Base-by-base conservation (phyloP, 2,888 invertebrate genomes). In the Endotricha flammealis region DNA sequence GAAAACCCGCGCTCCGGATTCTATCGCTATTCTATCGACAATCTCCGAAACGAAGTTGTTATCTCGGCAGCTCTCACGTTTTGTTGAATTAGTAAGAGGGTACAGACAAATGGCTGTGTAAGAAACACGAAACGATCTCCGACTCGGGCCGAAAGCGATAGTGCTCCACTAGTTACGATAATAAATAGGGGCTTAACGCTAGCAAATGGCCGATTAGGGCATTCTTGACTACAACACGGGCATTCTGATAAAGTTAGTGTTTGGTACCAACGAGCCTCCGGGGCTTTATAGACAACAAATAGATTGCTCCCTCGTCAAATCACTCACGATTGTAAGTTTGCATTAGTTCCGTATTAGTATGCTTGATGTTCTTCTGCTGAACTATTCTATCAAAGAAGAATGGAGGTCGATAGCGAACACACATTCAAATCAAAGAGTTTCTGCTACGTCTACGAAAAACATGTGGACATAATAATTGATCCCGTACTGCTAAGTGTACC, bases 21-120 rank as follows among this genome's bases (percentile, higher is more conserved):
- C 45, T 44, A 55, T 51, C 47, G 50, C 63, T 51, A 60, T 64
- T 54, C 59, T 57, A 66, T 66, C 60, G 63, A 58, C 64, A 65
- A 69, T 72, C 58, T 64, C 58, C 56, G 57, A 50, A 60, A 62
- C 59, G 53, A 63, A 68, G 54, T 64, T 66, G 73, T 76, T 76
- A 77, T 77, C 74, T 74, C 54, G 56, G 54, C 55, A 56, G 57
- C 60, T 59, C 57, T 65, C 65, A 61, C 71, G 67, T 76, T 75
- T 70, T 66, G 72, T 77, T 79, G 74, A 79, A 79, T 79, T 76
- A 77, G 74, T 79, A 68, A 77, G 67, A 75, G 75, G 77, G 75
- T 76, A 60, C 63, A 70, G 64, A 79, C 66, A 74, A 76, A 76
- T 67, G 69, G 69, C 45, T 55, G 58, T 60, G 67, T 70, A 71